These are phyloP conservation scores for Nematopogon swammerdamellus DNA, from an alignment of 2,888 invertebrate species.

Conservation along the genomic window DNA sequence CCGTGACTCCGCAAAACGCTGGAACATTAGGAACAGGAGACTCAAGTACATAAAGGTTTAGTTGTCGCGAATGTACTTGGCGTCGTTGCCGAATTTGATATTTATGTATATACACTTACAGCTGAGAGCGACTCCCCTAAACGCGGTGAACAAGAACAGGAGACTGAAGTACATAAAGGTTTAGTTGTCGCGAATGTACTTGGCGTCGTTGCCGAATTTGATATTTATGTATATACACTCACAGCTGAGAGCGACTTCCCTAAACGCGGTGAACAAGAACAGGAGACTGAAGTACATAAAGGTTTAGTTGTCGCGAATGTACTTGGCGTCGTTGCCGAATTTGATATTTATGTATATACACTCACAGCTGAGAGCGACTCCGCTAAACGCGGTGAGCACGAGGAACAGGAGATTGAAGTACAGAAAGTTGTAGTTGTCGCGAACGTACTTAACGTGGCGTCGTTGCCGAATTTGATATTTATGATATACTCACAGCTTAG, in stretches of 20 bases:
- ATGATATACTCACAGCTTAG: conserved; percentile 76
- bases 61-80: conserved; percentile 77
- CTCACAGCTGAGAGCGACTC: conserved; percentile 89
- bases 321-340: conserved; percentile 77
- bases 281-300: conserved; percentile 88
- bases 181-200: conserved; percentile 78
- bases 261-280: conserved; percentile 93
- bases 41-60: conserved; percentile 88
- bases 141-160: conserved; percentile 92
- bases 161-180: conserved; percentile 88
- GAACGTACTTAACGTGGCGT: conserved; percentile 76
- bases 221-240: too few species aligned
- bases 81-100: conserved; percentile 65
- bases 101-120: conserved; percentile 67
- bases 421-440: conserved; percentile 84
- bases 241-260: conserved; percentile 87
- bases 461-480: conserved; percentile 55
- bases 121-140: conserved; percentile 83
- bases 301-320: conserved; percentile 82
- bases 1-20: conserved; percentile 87
- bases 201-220: conserved; percentile 80
- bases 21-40: conserved; percentile 92
- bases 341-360: too few species aligned
- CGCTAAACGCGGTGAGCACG: conserved; percentile 92
- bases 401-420: conserved; percentile 93